phyloP scores from a whole-genome alignment of 2,113 vertebrate species.

The Promerops cafer region DNA sequence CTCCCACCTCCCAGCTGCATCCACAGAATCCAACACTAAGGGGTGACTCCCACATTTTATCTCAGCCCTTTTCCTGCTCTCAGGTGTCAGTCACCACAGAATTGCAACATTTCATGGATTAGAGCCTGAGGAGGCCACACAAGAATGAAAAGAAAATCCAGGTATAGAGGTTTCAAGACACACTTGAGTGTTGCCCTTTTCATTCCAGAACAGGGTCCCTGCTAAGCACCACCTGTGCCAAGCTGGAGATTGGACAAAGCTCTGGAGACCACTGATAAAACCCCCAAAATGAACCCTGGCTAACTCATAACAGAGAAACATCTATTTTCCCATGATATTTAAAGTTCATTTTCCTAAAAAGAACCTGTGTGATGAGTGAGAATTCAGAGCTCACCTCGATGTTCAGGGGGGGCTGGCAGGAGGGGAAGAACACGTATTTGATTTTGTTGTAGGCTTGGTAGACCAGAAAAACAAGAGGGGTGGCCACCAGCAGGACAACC shows the following conservation, averaged over 20 bases:
- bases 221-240: neutral
- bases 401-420: constrained; percentile 46
- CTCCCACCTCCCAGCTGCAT: neutral
- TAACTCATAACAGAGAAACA: neutral
- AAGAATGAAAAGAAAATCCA: neutral
- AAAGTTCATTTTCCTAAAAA: neutral
- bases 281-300: neutral
- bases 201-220: neutral
- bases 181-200: neutral
- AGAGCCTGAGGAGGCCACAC: neutral
- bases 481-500: neutral
- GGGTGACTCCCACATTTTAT: neutral
- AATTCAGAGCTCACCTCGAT: constrained; percentile 59
- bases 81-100: neutral
- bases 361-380: neutral
- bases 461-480: fast-evolving
- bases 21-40: neutral
- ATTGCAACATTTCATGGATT: neutral
- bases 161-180: neutral
- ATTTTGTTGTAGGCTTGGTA: neutral
- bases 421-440: constrained; percentile 61
- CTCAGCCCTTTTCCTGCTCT: neutral
- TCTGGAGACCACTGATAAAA: neutral
- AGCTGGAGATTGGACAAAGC: neutral
- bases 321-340: neutral